These are phyloP conservation scores for Bombus ignitus DNA, from an alignment of 1,140 invertebrate genomes.

Conservation along the genomic window DNA sequence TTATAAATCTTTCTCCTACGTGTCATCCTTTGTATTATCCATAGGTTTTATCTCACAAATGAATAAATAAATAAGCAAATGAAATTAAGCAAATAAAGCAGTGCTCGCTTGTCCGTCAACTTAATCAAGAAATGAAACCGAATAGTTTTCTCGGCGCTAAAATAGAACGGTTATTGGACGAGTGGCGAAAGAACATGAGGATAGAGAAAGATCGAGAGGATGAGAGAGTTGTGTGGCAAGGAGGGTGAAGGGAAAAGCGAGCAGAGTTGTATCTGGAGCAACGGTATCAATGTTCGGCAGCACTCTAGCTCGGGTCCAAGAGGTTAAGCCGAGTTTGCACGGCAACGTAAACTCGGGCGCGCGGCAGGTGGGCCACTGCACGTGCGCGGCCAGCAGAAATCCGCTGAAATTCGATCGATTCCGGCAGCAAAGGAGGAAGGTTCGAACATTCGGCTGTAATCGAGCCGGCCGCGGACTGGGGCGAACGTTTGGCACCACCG, in stretches of 20 bases:
- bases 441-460: constrained; percentile 57
- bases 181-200: background rate
- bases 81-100: too few species aligned
- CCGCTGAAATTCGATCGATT: constrained; percentile 72
- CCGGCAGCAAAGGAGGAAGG: constrained; percentile 55
- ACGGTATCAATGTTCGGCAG: constrained; percentile 46
- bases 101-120: background rate
- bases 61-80: too few species aligned
- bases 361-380: constrained; percentile 68
- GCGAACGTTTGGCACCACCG: constrained; percentile 10
- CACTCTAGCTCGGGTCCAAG: constrained; percentile 37
- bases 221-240: background rate
- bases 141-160: background rate
- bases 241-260: background rate
- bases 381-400: constrained; percentile 63
- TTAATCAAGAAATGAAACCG: background rate
- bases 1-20: too few species aligned
- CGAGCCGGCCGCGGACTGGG: constrained; percentile 2
- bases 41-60: too few species aligned
- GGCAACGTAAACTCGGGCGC: constrained; percentile 51
- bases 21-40: too few species aligned
- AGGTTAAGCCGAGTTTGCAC: constrained; percentile 54
- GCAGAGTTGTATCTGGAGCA: constrained; percentile 37
- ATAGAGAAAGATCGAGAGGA: background rate
- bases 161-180: background rate